phyloP scores from a whole-genome alignment of 1,140 invertebrate genomes.

The Drosophila navojoa region DNA sequence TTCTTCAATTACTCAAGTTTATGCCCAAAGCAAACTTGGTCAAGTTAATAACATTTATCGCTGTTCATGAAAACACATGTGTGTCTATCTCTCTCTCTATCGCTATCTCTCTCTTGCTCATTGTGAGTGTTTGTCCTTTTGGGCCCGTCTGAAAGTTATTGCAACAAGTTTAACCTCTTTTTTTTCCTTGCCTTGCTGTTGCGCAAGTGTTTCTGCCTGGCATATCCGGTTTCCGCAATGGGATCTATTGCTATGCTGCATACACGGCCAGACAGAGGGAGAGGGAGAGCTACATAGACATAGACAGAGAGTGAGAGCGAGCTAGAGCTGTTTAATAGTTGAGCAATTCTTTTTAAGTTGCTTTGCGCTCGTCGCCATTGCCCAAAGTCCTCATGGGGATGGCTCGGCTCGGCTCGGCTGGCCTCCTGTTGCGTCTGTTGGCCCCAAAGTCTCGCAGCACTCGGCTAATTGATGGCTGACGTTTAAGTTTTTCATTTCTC shows the following conservation, averaged over 20 bases:
- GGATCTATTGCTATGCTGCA: slow-evolving; percentile 34
- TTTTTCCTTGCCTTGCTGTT: slow-evolving; percentile 16
- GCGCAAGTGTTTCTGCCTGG: slow-evolving; percentile 41
- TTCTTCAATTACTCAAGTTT: slow-evolving; percentile 80
- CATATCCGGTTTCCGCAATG: too few relatives aligned
- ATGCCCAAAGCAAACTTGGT: slow-evolving; percentile 45
- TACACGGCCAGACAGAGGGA: slow-evolving; percentile 12
- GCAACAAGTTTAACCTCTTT: slow-evolving; percentile 74
- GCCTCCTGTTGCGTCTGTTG: slow-evolving; percentile 9
- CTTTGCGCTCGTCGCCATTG: slow-evolving; percentile 22
- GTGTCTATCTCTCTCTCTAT: slow-evolving; percentile 13
- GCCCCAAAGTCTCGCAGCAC: neutral
- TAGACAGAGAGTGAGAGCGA: neutral
- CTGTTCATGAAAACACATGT: slow-evolving; percentile 62
- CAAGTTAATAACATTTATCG: slow-evolving; percentile 80
- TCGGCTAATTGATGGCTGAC: slow-evolving; percentile 6
- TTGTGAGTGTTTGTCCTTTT: slow-evolving; percentile 22
- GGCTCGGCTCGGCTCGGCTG: neutral
- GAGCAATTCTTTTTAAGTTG: slow-evolving; percentile 52
- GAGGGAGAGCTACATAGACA: neutral
- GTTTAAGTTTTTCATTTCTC: slow-evolving; percentile 12
- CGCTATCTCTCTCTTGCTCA: neutral
- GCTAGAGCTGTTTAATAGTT: slow-evolving; percentile 47
- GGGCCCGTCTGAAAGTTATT: slow-evolving; percentile 56
- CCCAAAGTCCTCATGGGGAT: slow-evolving; percentile 27